Conservation (phyloP, 2,888 invertebrate species). For the Sycophila texana region DNA sequence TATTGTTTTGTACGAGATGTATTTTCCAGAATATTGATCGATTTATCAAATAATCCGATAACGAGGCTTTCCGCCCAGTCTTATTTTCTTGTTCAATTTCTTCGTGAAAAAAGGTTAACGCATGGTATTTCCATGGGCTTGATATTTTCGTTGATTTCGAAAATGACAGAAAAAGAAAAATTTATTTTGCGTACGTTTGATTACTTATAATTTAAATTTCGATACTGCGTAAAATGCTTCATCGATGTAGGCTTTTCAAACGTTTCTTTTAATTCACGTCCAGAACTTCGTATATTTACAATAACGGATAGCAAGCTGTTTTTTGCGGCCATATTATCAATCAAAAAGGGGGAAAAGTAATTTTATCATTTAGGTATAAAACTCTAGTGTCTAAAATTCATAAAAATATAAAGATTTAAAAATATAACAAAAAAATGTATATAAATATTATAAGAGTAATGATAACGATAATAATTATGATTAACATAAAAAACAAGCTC, state of each 20-base stretch:
- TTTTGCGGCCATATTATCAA: constrained; percentile 54
- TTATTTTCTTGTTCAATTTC: constrained; percentile 17
- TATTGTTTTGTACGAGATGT: constrained; percentile 50
- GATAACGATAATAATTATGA: constrained; percentile 39
- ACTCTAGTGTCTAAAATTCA: constrained; percentile 51
- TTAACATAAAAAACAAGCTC: constrained; percentile 47
- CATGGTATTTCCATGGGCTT: neutral
- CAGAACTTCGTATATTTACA: constrained; percentile 1
- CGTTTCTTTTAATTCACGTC: neutral
- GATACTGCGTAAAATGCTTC: no score
- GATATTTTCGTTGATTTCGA: neutral
- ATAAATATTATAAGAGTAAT: constrained; percentile 42
- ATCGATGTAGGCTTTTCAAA: no score
- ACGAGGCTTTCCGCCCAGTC: constrained; percentile 18
- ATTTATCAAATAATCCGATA: constrained; percentile 27
- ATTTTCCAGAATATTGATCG: constrained; percentile 69
- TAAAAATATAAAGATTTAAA: constrained; percentile 51
- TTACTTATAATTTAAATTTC: no score
- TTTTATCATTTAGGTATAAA: constrained; percentile 55
- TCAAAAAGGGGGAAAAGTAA: constrained; percentile 55
- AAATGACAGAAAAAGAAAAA: neutral
- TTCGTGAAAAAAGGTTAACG: neutral
- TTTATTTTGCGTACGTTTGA: neutral
- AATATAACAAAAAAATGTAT: constrained; percentile 50
- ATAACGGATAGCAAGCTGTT: constrained; percentile 37